Evolutionary conservation across 1,140 invertebrate genomes (phyloP), one percentile per base, ranked within the genome.

Genomic region (Penaeus indicus): DNA sequence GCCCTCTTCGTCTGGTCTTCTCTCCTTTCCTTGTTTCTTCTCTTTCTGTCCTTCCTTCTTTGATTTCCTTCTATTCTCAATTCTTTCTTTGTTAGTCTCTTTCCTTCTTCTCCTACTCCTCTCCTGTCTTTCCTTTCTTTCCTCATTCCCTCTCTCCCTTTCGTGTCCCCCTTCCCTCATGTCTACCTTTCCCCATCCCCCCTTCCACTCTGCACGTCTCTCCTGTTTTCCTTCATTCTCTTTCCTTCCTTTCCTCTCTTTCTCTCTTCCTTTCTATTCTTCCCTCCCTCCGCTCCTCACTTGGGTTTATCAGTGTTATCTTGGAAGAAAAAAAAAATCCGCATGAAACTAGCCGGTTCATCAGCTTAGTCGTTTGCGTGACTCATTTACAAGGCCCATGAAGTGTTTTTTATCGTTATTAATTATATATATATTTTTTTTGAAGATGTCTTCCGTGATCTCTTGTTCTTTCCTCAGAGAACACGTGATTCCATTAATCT

Each of bases 141-240:
- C 77, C 85, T 27, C 77, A 69, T 8, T 78, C 42, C 77, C 85
- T 85, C 83, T 54, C 69, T 25, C 62, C 69, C 85, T 67, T 85
- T 22, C 86, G 78, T 85, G 82, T 82, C 75, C 47, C 79, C 54
- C 27, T 77, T 78, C 62, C 77, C 79, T 78, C 79, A 61, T 42
- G 19, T 38, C 38, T 38, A 38, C 38, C 38, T 38, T 38, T 5
- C 38, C 38, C 38, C 38, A 38, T 38, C 5, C 38, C 18, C 60
- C 85, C 72, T 87, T 64, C 27, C 60, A 25, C 8, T 21, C 25
- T 83, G 3, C 54, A 19, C 25, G 18, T 21, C 21, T 5, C 47
- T 18, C 32, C 32, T 32, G n/a, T n/a, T 54, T 32, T 32, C 81
- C 81, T 61, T 1, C 42, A 10, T 13, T 38, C 8, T 5, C 1